phyloP scores from a whole-genome alignment of 2,797 vertebrate species.

The Melanotaenia trifasciata region DNA sequence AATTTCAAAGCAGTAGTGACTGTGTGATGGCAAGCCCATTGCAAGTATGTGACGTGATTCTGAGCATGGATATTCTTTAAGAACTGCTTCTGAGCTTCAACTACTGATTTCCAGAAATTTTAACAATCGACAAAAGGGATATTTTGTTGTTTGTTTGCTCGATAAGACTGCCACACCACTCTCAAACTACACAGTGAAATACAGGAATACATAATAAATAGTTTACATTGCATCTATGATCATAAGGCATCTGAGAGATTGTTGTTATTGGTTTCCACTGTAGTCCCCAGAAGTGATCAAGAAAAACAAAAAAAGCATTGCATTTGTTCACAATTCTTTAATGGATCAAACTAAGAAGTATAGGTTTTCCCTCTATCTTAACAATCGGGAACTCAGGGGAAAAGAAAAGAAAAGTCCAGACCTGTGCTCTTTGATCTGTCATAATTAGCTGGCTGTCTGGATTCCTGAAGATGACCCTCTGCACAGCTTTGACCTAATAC shows the following conservation, averaged over 20 bases:
- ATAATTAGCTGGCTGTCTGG: conserved; percentile 37
- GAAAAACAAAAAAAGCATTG: not conserved
- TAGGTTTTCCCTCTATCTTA: not conserved
- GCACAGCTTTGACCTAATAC: conserved; percentile 49
- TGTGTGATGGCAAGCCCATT: too few species aligned
- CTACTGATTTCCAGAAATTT: not conserved
- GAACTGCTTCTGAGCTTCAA: not conserved
- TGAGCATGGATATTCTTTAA: not conserved
- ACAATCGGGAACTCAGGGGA: not conserved
- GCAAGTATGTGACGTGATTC: too few species aligned
- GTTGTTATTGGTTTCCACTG: not conserved
- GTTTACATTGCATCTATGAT: conserved; percentile 6
- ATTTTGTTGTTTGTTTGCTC: not conserved
- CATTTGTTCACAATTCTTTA: not conserved
- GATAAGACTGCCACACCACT: not conserved
- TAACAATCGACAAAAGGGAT: not conserved
- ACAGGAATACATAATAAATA: not conserved
- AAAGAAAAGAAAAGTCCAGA: conserved; percentile 13
- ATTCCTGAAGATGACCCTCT: conserved; percentile 29
- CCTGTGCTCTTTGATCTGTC: conserved; percentile 49
- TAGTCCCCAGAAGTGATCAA: not conserved
- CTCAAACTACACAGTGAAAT: conserved; percentile 1
- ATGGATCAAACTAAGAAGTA: not conserved
- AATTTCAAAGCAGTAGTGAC: too few species aligned
- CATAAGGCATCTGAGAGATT: not conserved